Evolutionary conservation across 2,113 vertebrate genomes (phyloP), one percentile per base, ranked within the genome.

Genomic region (Leucosticte australis): DNA sequence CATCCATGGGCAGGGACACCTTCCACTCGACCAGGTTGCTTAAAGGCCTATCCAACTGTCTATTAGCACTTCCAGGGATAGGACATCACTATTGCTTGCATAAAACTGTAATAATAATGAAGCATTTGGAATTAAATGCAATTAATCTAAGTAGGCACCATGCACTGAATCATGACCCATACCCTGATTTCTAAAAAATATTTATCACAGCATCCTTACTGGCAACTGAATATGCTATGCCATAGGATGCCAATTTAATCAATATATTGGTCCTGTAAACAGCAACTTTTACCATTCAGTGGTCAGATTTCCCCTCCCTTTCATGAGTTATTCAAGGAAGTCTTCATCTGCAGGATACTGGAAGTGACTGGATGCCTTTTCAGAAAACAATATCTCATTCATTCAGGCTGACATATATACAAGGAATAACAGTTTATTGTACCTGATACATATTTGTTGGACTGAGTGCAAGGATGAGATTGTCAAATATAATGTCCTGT

Each of bases 341-440:
- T 57, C 44, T 92, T 73, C 73, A 65, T 46, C 70, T 89, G 67
- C 23, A 37, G 44, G 49, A 81, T 95, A 88, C 90, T 90, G 94
- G 88, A 85, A 88, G 68, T 90, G 77, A 60, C 76, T 77, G 41
- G 44, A 46, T 95, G 49, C 42, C n/a, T 83, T 86, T 93, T 93
- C 71, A 60, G 85, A 81, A 74, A 92, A 80, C 77, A 87, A 18
- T 30, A n/a, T 39, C 33, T 87, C 30, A 18, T 73, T 80, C 12
- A 28, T 78, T 87, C 52, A 55, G 71, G 26, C 76, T 95, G 83
- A 76, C 89, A 83, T 59, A 74, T 75, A 44, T 88, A 79, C 65
- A 89, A 49, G 41, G 37, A 64, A 69, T 67, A 92, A 47, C 64
- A 88, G 71, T 74, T 94, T 86, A 81, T 83, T 90, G 59, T 95